These are phyloP conservation scores for Urocitellus parryii DNA, from an alignment of 2,113 vertebrate genomes.

Conservation along the genomic window DNA sequence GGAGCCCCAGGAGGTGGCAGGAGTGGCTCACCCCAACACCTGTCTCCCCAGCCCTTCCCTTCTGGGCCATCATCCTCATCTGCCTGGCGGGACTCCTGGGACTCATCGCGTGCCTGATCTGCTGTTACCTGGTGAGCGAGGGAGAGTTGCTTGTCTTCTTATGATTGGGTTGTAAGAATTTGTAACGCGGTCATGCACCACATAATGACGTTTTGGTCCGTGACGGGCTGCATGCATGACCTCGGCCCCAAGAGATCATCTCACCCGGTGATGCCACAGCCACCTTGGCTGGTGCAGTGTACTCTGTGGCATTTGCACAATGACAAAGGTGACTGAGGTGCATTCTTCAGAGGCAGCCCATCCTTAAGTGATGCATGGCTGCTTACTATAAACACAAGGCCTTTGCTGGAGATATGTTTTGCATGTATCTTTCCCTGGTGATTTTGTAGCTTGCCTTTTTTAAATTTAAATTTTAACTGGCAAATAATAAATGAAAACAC, in stretches of 20 bases:
- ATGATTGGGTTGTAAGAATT: background rate
- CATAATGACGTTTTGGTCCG: background rate
- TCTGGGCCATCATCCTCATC: constrained; percentile 89
- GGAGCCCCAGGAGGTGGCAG: background rate
- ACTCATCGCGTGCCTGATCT: constrained; percentile 81
- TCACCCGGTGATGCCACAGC: background rate
- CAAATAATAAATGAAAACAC: background rate
- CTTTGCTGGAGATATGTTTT: background rate
- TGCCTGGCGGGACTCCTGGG: constrained; percentile 84
- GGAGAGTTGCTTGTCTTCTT: background rate
- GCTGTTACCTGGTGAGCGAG: constrained; percentile 86
- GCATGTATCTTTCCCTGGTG: background rate
- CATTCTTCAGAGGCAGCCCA: background rate
- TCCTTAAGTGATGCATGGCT: background rate
- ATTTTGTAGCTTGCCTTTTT: background rate
- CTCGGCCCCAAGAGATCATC: background rate
- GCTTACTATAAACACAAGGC: background rate
- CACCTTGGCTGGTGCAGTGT: background rate
- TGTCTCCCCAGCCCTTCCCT: constrained; percentile 84
- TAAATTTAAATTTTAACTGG: background rate
- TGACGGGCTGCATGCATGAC: no score
- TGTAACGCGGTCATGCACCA: background rate
- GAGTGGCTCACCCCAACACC: background rate
- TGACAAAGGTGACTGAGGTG: background rate
- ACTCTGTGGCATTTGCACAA: background rate